A percentile compares a stretch with the other conserved stretches of the same genome.
Evolutionary conservation across 2,113 vertebrate species (phyloP).

Genomic region (Pteropus alecto): DNA sequence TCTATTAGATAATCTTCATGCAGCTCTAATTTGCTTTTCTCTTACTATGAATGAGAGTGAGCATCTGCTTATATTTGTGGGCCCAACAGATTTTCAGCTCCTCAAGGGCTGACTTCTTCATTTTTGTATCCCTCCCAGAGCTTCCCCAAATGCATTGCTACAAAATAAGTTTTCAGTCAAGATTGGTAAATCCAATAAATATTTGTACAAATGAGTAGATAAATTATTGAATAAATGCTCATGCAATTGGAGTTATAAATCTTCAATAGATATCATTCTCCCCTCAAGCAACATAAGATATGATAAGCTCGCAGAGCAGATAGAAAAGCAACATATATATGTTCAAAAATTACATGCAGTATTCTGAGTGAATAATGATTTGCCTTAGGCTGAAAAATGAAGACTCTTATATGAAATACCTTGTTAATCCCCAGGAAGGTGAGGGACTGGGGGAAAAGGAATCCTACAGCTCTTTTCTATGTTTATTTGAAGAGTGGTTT

Average conservation of each 20-base stretch:
- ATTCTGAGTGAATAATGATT: not conserved
- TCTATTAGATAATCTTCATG: not conserved
- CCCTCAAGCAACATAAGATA: slow-evolving; percentile 20
- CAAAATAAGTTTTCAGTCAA: not conserved
- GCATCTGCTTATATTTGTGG: not conserved
- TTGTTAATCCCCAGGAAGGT: not conserved
- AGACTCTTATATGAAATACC: not conserved
- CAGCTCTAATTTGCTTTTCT: slow-evolving; percentile 22
- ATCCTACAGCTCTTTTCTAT: not conserved
- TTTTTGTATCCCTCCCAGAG: not conserved
- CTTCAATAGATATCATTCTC: slow-evolving; percentile 34
- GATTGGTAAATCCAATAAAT: slow-evolving; percentile 49
- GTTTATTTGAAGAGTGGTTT: not conserved
- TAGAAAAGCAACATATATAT: not conserved
- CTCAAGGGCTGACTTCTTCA: not conserved
- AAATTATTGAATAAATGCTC: not conserved
- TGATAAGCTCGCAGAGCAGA: not conserved
- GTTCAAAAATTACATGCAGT: not conserved
- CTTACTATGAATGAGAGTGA: not conserved
- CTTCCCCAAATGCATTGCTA: not conserved
- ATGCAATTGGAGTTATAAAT: slow-evolving; percentile 2
- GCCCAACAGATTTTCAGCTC: not conserved
- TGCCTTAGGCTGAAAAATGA: not conserved
- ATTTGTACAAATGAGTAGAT: slow-evolving; percentile 2
- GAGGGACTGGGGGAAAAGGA: not conserved